phyloP scores from a whole-genome alignment of 2,797 vertebrate species.

The Telmatherina bonti region DNA sequence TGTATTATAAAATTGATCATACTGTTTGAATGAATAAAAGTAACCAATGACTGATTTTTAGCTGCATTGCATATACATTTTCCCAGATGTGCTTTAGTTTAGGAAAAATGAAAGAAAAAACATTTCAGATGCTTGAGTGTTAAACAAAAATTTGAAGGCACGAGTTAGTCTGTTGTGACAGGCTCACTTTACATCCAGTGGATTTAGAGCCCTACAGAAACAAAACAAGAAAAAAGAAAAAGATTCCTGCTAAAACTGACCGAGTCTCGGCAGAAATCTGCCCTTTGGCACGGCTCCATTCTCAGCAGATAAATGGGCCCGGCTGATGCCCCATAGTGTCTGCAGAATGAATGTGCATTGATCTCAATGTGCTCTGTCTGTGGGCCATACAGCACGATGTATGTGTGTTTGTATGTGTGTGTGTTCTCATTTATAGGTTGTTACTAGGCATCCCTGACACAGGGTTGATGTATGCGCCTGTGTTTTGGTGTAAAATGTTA shows the following conservation, averaged over 20 bases:
- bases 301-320: constrained; percentile 51
- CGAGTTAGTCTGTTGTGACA: constrained; percentile 33
- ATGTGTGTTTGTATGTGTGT: constrained; percentile 31
- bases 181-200: constrained; percentile 40
- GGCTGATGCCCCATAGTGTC: constrained; percentile 51
- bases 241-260: constrained; percentile 39
- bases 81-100: constrained; percentile 9
- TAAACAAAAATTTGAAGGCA: constrained; percentile 40
- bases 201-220: constrained; percentile 43
- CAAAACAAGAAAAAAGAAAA: constrained; percentile 10
- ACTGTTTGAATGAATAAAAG: no score
- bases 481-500: constrained; percentile 53
- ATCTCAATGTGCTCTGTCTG: constrained; percentile 51
- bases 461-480: constrained; percentile 50
- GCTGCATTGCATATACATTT: constrained; percentile 1
- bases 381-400: constrained; percentile 20
- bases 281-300: constrained; percentile 60
- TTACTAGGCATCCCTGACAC: constrained; percentile 33
- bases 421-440: constrained; percentile 52
- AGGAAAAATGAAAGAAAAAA: neutral
- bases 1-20: no score
- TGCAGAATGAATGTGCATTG: constrained; percentile 61
- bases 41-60: neutral
- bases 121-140: constrained; percentile 20
- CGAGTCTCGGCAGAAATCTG: constrained; percentile 57